A percentile compares a stretch with the other conserved stretches of the same genome.
phyloP scores from a whole-genome alignment of 2,888 invertebrate genomes.

The Apodemia zela region DNA sequence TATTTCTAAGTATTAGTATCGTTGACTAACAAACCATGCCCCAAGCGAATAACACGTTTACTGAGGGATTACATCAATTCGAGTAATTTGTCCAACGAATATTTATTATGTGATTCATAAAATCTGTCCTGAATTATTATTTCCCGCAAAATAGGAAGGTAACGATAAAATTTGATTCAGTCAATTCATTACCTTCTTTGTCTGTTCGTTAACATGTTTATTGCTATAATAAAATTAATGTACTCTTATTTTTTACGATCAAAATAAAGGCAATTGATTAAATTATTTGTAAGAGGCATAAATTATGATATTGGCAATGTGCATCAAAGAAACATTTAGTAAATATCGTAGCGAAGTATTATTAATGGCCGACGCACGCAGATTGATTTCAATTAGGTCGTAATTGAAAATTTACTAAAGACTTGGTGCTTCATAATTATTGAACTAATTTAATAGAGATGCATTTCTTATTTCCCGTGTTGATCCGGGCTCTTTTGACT shows the following conservation, averaged over 20 bases:
- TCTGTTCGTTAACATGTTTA: neutral
- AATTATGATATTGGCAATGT: slow-evolving; percentile 9
- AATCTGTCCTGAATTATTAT: too few species aligned
- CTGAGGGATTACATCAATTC: too few species aligned
- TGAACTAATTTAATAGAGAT: neutral
- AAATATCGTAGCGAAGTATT: slow-evolving; percentile 6
- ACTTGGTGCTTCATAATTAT: neutral
- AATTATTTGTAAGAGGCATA: slow-evolving; percentile 11
- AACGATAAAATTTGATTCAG: neutral
- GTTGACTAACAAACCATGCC: too few species aligned
- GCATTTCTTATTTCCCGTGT: neutral
- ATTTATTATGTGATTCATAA: too few species aligned
- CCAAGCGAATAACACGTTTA: too few species aligned
- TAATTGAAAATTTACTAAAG: slow-evolving; percentile 6
- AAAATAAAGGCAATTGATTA: slow-evolving; percentile 7
- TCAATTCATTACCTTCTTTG: neutral
- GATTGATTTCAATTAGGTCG: slow-evolving; percentile 9
- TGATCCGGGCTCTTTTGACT: too few species aligned
- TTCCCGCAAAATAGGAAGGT: neutral
- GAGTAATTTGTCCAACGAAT: too few species aligned
- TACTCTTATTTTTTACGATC: slow-evolving; percentile 9
- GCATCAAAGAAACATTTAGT: slow-evolving; percentile 12
- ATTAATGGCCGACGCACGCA: slow-evolving; percentile 3
- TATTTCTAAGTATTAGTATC: too few species aligned
- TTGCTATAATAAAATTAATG: neutral